phyloP scores from a whole-genome alignment of 2,797 vertebrate genomes.

The Carapus acus region DNA sequence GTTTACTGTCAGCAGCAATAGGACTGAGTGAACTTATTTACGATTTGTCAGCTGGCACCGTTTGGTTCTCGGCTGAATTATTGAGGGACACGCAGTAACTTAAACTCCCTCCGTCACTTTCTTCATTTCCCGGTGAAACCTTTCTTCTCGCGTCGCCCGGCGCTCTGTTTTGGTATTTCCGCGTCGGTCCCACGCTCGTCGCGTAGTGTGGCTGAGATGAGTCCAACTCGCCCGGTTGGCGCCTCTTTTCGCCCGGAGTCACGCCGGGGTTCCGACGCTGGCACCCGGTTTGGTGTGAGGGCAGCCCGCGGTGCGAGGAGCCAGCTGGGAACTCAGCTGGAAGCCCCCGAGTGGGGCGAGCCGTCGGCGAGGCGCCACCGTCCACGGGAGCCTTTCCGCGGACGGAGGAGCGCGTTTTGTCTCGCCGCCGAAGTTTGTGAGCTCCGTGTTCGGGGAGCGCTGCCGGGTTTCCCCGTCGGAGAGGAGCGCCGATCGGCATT shows the following conservation, averaged over 20 bases:
- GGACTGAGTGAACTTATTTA: slow-evolving; percentile 38
- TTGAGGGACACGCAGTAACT: not conserved
- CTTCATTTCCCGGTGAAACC: not conserved
- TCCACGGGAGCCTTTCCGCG: no score
- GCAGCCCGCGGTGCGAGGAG: slow-evolving; percentile 26
- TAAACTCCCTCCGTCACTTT: not conserved
- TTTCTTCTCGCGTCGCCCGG: slow-evolving; percentile 8
- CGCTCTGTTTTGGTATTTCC: slow-evolving; percentile 24
- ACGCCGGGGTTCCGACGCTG: no score
- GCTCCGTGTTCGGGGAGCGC: not conserved
- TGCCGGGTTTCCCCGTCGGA: slow-evolving; percentile 54
- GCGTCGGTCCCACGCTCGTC: not conserved
- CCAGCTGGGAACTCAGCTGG: slow-evolving; percentile 39
- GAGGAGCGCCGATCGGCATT: slow-evolving; percentile 57
- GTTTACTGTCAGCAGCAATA: slow-evolving; percentile 22
- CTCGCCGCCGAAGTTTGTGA: not conserved
- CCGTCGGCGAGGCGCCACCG: slow-evolving; percentile 1
- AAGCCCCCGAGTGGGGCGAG: slow-evolving; percentile 20
- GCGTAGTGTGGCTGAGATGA: not conserved
- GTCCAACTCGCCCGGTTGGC: rapidly evolving
- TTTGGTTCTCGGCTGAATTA: slow-evolving; percentile 12
- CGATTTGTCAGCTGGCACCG: slow-evolving; percentile 20
- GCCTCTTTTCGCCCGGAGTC: no score
- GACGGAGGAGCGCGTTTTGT: no score
- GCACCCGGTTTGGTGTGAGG: slow-evolving; percentile 5